Evolutionary conservation across 2,113 vertebrate species (phyloP).

Genomic region (Marmota flaviventris): DNA sequence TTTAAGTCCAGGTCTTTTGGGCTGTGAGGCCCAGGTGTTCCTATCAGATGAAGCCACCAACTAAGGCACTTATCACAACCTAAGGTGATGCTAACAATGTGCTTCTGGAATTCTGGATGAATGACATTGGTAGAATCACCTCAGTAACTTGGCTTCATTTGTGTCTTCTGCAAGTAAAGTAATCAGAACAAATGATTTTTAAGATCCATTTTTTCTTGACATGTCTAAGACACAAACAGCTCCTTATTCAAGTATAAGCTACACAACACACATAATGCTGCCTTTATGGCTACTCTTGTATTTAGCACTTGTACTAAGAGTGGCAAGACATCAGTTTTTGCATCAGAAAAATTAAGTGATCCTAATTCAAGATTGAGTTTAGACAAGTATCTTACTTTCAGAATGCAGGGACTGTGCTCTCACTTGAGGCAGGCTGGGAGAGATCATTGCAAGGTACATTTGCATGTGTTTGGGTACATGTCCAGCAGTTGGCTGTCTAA

Average conservation of each 20-base stretch:
- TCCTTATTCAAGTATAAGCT: neutral
- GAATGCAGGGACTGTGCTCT: neutral
- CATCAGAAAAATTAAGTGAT: slow-evolving; percentile 27
- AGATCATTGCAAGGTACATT: neutral
- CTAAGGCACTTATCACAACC: neutral
- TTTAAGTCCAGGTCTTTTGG: neutral
- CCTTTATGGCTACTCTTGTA: neutral
- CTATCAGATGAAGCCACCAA: neutral
- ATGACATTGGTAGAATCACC: neutral
- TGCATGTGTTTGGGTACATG: slow-evolving; percentile 44
- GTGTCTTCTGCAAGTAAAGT: slow-evolving; percentile 36
- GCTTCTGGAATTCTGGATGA: neutral
- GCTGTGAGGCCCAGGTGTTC: neutral
- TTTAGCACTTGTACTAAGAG: neutral
- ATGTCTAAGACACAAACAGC: neutral
- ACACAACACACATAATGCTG: neutral
- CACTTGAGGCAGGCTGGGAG: neutral
- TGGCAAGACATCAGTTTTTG: neutral
- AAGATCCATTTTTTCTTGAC: neutral
- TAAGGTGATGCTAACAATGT: neutral
- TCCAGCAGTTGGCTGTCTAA: neutral
- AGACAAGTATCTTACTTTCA: neutral
- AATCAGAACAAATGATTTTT: neutral
- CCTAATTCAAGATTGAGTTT: neutral
- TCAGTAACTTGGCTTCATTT: neutral